Percentiles rank a stretch among this genome's conserved stretches.
These are phyloP conservation scores for Enteromius afrohamiltoni DNA, from an alignment of 2,797 vertebrate genomes.

Conservation along the genomic window DNA sequence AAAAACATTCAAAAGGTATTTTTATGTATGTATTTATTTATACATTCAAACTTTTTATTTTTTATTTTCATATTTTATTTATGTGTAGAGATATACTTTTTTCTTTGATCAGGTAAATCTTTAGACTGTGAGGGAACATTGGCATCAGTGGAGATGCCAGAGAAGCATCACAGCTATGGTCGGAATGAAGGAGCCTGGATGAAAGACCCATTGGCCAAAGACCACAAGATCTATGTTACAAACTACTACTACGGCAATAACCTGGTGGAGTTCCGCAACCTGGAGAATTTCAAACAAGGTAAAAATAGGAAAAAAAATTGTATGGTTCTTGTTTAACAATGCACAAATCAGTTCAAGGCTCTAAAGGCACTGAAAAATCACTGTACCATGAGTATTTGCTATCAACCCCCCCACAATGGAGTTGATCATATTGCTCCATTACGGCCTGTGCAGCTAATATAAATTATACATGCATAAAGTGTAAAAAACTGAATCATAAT, in stretches of 20 bases:
- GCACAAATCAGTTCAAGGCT: not conserved
- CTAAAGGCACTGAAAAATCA: not conserved
- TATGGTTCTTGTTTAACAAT: not conserved
- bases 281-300: slow-evolving; percentile 99
- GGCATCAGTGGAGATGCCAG: slow-evolving; percentile 84
- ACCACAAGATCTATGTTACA: slow-evolving; percentile 93
- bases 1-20: no score
- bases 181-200: slow-evolving; percentile 98
- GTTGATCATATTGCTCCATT: not conserved
- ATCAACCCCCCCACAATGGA: no score
- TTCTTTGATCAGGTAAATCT: slow-evolving; percentile 74
- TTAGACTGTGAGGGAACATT: slow-evolving; percentile 91
- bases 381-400: not conserved
- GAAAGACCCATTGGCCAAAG: slow-evolving; percentile 91
- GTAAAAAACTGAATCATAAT: not conserved
- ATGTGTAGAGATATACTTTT: no score
- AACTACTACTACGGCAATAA: slow-evolving; percentile 99
- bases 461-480: not conserved
- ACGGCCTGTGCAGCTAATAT: not conserved
- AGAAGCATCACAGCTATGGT: slow-evolving; percentile 93
- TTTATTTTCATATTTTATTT: no score
- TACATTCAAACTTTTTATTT: no score
- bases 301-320: not conserved
- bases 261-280: slow-evolving; percentile 94
- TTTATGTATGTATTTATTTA: no score